Conservation (phyloP, 2,113 vertebrate genomes). For the Dendropsophus ebraccatus region DNA sequence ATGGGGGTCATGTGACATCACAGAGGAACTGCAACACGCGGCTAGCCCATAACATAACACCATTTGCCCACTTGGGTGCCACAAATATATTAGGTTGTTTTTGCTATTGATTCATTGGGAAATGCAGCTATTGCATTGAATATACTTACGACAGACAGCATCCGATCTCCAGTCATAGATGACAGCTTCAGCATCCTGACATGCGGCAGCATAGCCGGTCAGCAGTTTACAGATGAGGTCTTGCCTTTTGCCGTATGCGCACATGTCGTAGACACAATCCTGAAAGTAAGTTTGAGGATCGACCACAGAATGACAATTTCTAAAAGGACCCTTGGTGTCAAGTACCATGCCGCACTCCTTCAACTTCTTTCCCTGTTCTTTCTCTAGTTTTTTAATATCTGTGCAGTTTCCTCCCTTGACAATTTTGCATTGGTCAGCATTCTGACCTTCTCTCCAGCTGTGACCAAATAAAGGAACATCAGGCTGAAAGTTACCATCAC, state of each 20-base stretch:
- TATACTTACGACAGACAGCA: conserved; percentile 62
- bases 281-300: conserved; percentile 61
- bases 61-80: no score
- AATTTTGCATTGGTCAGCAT: conserved; percentile 41
- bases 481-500: not conserved
- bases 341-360: conserved; percentile 60
- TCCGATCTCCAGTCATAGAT: conserved; percentile 63
- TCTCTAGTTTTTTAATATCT: conserved; percentile 13
- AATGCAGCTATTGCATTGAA: not conserved
- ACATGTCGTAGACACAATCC: conserved; percentile 65
- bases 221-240: conserved; percentile 61
- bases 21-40: no score
- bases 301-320: conserved; percentile 62
- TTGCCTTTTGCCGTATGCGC: conserved; percentile 53
- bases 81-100: no score
- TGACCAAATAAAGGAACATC: conserved; percentile 54
- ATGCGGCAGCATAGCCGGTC: conserved; percentile 60
- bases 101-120: no score
- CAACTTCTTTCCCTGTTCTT: conserved; percentile 25
- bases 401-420: conserved; percentile 62
- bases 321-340: conserved; percentile 59
- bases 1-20: no score
- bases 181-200: conserved; percentile 60
- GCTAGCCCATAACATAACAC: no score
- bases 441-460: conserved; percentile 57